phyloP scores from a whole-genome alignment of 92 coral and sea anemone species.

The Hydrozoanthus gracilis region DNA sequence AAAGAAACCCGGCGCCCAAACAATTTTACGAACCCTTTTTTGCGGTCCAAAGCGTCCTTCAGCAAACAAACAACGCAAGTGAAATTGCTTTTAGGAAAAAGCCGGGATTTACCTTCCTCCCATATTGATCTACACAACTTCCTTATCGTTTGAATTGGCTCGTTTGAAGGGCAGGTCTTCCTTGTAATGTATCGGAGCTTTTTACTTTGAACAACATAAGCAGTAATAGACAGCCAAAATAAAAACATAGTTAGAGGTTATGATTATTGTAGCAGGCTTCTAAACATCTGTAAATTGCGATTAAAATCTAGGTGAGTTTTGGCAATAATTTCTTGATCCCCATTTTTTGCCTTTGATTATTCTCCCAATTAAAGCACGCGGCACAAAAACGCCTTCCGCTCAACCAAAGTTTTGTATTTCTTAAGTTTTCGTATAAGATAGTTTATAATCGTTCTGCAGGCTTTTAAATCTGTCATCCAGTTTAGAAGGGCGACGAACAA shows the following conservation, averaged over 20 bases:
- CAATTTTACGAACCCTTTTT: conserved; percentile 29
- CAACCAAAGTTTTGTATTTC: not conserved
- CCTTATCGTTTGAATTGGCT: conserved; percentile 32
- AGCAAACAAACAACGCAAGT: conserved; percentile 25
- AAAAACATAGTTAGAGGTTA: conserved; percentile 30
- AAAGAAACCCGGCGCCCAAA: conserved; percentile 50
- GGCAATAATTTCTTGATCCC: not conserved
- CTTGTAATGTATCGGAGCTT: conserved; percentile 21
- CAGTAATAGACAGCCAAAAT: conserved; percentile 32
- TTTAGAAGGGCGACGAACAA: not conserved
- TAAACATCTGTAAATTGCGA: conserved; percentile 23
- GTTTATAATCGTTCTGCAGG: conserved; percentile 26
- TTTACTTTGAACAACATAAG: not conserved
- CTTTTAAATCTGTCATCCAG: conserved; percentile 47
- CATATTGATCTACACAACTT: not conserved
- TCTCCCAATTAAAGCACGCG: not conserved
- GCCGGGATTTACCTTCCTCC: conserved; percentile 19
- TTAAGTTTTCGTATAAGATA: not conserved
- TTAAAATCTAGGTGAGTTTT: not conserved
- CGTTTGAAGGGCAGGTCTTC: not conserved
- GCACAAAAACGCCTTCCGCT: not conserved
- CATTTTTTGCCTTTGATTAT: not conserved
- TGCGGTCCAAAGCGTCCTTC: conserved; percentile 9
- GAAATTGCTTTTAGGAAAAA: conserved; percentile 37
- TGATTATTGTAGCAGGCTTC: not conserved